Base-by-base conservation (phyloP, 1,140 invertebrate genomes). In the Lordiphosa stackelbergi region DNA sequence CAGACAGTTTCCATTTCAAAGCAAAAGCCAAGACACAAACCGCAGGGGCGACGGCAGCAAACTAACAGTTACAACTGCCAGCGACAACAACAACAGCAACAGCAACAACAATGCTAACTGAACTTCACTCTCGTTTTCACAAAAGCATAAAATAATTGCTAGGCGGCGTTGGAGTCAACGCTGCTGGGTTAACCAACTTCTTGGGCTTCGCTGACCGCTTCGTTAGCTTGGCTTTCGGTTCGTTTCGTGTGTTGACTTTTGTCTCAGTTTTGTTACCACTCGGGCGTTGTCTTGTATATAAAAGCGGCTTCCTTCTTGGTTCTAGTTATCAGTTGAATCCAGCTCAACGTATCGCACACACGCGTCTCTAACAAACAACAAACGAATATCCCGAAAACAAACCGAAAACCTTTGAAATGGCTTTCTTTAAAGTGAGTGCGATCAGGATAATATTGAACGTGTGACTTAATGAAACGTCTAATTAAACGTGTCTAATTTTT, bases 291-390 rank as follows among this genome's bases (percentile, higher is more conserved):
- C 84, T 81, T 75, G 63, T 81, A 85, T 87, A 87, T 87, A 87
- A 84, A 85, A 85, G 81, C 85, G 73, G 78, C 66, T 85, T 86
- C 81, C 85, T 86, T 87, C 85, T 86, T 75, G 85, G 85, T 87
- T 87, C 85, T 87, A 87, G 85, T 86, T 86, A 87, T 87, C 85
- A 87, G 85, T 87, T 87, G 85, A 77, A 77, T 86, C 58, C 77
- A 86, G 77, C 73, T 78, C 69, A 78, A 79, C 68, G 57, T 72
- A 66, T 64, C 69, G 60, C 48, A 69, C 47, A 84, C 58, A 65
- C 73, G 57, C 73, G 73, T 60, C 69, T 65, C 24, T 51, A 68
- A 66, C 46, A 49, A 36, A 45, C 47, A 31, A 53, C 22, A 9
- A 5, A 35, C 28, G 28, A 51, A 42, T 19, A 35, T 24, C 22